These are phyloP conservation scores for Chaetophractus vellerosus DNA, from an alignment of 2,797 vertebrate species.

Conservation along the genomic window DNA sequence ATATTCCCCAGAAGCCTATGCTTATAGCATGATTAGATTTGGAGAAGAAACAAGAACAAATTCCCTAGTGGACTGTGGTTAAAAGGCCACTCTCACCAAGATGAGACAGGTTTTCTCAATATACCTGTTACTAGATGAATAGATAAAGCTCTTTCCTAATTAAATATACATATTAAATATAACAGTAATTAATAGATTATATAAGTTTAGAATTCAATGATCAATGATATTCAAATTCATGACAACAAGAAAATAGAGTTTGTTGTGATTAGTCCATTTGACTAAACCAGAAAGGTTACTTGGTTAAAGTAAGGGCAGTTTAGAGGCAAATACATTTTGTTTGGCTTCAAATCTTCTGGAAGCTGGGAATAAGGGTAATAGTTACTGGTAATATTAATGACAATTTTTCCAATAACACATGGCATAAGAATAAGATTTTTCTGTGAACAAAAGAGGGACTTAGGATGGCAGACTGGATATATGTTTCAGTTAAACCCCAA, in stretches of 20 bases:
- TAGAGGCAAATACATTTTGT: too few species aligned
- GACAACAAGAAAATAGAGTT: neutral
- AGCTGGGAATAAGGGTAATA: too few species aligned
- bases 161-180: neutral
- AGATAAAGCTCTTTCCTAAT: neutral
- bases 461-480: accelerated
- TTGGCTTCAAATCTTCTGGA: neutral
- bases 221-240: neutral
- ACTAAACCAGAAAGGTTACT: neutral
- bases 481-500: too few species aligned
- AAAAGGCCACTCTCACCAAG: neutral
- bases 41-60: accelerated
- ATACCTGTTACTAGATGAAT: too few species aligned
- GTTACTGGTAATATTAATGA: accelerated
- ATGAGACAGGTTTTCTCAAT: accelerated
- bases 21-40: accelerated
- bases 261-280: neutral
- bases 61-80: accelerated
- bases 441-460: neutral
- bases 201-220: too few species aligned
- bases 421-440: accelerated
- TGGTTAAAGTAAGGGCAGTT: neutral
- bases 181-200: neutral
- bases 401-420: accelerated
- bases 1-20: accelerated